Evolutionary conservation across 2,888 invertebrate genomes (phyloP).

Genomic region (Tachina fera): DNA sequence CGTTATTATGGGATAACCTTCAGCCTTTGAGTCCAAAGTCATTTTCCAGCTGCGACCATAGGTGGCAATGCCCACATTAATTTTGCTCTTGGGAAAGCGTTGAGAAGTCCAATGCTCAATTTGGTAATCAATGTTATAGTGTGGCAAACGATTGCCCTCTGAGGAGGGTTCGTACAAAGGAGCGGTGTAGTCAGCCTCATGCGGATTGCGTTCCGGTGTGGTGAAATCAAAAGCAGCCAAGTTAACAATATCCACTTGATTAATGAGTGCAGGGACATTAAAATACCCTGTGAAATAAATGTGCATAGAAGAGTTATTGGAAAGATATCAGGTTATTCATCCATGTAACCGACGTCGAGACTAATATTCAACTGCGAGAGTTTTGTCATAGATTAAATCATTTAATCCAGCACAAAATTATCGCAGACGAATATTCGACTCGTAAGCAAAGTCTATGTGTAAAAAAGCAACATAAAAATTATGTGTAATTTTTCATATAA

Average conservation of each 20-base stretch:
- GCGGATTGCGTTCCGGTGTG: conserved; percentile 89
- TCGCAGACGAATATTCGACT: too few relatives aligned
- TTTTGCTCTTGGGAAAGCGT: conserved; percentile 86
- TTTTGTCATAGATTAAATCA: too few relatives aligned
- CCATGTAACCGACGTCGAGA: too few relatives aligned
- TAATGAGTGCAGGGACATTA: conserved; percentile 88
- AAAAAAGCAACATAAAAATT: too few relatives aligned
- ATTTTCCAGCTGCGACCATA: conserved; percentile 91
- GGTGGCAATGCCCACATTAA: conserved; percentile 88
- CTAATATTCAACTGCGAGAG: too few relatives aligned
- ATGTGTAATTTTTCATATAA: too few relatives aligned
- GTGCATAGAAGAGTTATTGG: too few relatives aligned
- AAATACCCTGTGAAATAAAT: conserved; percentile 86
- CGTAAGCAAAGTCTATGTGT: too few relatives aligned
- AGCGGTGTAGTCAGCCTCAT: conserved; percentile 90
- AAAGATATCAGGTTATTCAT: too few relatives aligned
- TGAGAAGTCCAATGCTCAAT: conserved; percentile 86
- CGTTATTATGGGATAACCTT: conserved; percentile 89
- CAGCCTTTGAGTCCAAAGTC: conserved; percentile 88
- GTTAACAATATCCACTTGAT: conserved; percentile 90
- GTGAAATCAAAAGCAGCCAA: conserved; percentile 91
- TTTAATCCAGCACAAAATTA: too few relatives aligned
- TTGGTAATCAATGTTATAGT: conserved; percentile 87
- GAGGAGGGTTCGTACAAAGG: conserved; percentile 88
- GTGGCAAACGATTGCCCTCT: conserved; percentile 85